Base-by-base conservation (phyloP, 2,113 vertebrate species). In the Anhinga rufa region DNA sequence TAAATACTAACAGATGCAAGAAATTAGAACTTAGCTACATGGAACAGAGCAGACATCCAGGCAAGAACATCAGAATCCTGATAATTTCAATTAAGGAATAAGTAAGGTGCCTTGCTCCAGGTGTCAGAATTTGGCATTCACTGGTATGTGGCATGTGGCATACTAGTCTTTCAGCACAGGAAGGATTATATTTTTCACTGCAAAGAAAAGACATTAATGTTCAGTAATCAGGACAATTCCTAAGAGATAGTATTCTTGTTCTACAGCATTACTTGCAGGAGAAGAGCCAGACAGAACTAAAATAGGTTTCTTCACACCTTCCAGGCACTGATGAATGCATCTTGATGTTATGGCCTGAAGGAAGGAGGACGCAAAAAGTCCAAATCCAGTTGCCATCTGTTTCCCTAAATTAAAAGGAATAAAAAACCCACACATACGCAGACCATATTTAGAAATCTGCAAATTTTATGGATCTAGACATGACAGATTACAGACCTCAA, bases 231-330 rank as follows among this genome's bases (percentile, higher is more conserved):
- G 46, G 34, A 79, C 6, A 89, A 61, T n/a, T 91, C 57, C 32
- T 88, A 72, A 74, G 22, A 82, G 26, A 48, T 7, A 71, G 3
- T 36, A 34, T 29, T 91, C 57, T 71, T 38, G 19, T 54, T 85
- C 70, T 82, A 70, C 14, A 92, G 42, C 62, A 82, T 49, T 85
- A 85, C 70, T 91, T 82, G 86, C 76, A 96, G 22, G 49, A 89
- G 34, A 91, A 85, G 58, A 91, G 66, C 17, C 66, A 88, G 68
- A 70, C 46, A 51, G 82, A 88, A 92, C 60, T 86, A 82, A 92
- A 97, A 77, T 25, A 82, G 61, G 36, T 65, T 92, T 92, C 89
- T 95, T 97, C 81, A 93, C 74, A 92, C 93, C 66, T 94, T 95
- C 70, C 75, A 94, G 82, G 90, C 82, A 90, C 16, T 51, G 58